Evolutionary conservation across 2,888 invertebrate genomes (phyloP).

Genomic region (Bugulina stolonifera): DNA sequence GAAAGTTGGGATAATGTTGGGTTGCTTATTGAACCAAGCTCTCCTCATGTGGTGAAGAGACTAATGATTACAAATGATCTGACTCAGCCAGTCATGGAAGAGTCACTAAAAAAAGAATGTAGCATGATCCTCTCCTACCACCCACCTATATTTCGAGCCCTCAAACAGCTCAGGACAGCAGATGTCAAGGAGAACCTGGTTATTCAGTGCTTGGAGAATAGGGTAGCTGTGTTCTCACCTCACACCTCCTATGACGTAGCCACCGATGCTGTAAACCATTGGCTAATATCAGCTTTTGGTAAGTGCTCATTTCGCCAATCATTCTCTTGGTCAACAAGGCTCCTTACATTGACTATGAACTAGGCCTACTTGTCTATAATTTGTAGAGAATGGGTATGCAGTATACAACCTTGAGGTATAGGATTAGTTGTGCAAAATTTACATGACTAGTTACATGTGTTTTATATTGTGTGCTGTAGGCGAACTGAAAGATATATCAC

Average conservation of each 20-base stretch:
- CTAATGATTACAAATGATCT: conserved; percentile 85
- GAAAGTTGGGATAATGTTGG: conserved; percentile 94
- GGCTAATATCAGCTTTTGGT: conserved; percentile 72
- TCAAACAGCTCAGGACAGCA: conserved; percentile 67
- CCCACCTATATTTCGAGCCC: conserved; percentile 82
- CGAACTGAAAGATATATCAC: background rate
- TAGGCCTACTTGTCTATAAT: no score
- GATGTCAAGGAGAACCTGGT: conserved; percentile 74
- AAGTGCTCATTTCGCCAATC: conserved; percentile 35
- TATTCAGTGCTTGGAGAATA: conserved; percentile 71
- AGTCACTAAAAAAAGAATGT: conserved; percentile 62
- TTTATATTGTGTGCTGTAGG: background rate
- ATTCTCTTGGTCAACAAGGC: no score
- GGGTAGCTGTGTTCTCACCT: conserved; percentile 84
- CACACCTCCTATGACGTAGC: conserved; percentile 85
- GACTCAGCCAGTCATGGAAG: conserved; percentile 77
- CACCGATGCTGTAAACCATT: conserved; percentile 81
- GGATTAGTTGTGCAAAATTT: no score
- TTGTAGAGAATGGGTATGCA: no score
- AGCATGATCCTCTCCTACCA: conserved; percentile 87
- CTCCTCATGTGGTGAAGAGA: conserved; percentile 55
- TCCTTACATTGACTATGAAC: no score
- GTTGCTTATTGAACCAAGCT: conserved; percentile 72
- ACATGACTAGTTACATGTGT: no score
- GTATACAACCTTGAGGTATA: no score